Percentiles rank a stretch among this genome's conserved stretches.
These are phyloP conservation scores for Hipparchia semele DNA, from an alignment of 2,888 invertebrate species.

Conservation along the genomic window DNA sequence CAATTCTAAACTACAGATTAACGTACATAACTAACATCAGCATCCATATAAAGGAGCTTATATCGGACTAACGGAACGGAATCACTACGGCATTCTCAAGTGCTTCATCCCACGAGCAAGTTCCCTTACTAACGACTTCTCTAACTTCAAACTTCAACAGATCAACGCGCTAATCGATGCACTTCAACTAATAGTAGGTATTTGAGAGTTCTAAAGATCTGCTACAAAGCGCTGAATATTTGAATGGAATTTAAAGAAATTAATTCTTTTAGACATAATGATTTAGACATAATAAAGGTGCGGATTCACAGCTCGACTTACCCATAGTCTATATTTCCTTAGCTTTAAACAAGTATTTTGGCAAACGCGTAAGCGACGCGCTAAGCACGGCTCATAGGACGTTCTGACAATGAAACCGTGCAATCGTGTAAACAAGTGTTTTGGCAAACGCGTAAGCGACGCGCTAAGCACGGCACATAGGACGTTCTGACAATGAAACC, in stretches of 20 bases:
- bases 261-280: neutral
- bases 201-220: constrained; percentile 13
- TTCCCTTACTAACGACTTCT: constrained; percentile 24
- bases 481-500: too few species aligned
- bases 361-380: too few species aligned
- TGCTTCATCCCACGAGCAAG: constrained; percentile 19
- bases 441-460: too few species aligned
- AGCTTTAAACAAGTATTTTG: too few species aligned
- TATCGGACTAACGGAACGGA: constrained; percentile 3
- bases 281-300: too few species aligned
- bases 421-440: too few species aligned
- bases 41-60: constrained; percentile 7
- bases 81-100: constrained; percentile 14
- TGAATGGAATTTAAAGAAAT: neutral
- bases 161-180: constrained; percentile 27
- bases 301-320: too few species aligned
- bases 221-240: neutral
- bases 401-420: too few species aligned
- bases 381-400: too few species aligned
- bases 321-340: too few species aligned
- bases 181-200: constrained; percentile 17
- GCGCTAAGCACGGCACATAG: too few species aligned
- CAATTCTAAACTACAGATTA: neutral
- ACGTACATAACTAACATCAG: constrained; percentile 2
- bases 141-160: constrained; percentile 22